Evolutionary conservation across 1,140 invertebrate species (phyloP), one percentile per base, ranked within the genome.

Genomic region (Rhopalosiphum padi): DNA sequence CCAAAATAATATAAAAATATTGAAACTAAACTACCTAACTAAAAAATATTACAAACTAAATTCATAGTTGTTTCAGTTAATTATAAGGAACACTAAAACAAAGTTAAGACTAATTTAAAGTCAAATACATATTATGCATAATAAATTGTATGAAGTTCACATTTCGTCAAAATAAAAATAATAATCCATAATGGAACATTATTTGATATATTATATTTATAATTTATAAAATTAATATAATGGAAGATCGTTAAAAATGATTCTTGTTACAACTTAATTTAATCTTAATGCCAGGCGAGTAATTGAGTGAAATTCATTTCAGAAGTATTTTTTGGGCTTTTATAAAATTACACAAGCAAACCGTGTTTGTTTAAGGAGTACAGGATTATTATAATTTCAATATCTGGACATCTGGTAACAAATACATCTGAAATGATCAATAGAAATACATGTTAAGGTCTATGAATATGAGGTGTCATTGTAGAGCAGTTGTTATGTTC

Each of bases 181-280:
- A 86, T 85, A 86, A 55, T 55, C 82, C 91, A 85, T 77, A 48
- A 83, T 41, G 48, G 91, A 85, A 93, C n/a, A 93, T 93, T 93
- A 86, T 48, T 82, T 82, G 37, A 37, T 48, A 48, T 82, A 51
- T 77, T 68, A 68, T n/a, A 68, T 15, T 53, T 23, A 53, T 53
- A 25, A 82, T 92, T 82, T 37, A 82, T 53, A 86, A 77, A 68
- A 82, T 46, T 91, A 41, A 85, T 53, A n/a, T 37, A 86, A 53
- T 93, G 77, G 77, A 93, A 92, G 91, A 93, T 93, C 91, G 35
- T 43, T 93, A 85, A 53, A 91, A 93, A 85, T 93, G 91, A 93
- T 93, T 93, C 48, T 22, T 85, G 35, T 86, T 85, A 91, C n/a
- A 93, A 92, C 82, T 93, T 85, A 93, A 55, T 86, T 51, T 93